Evolutionary conservation across 2,888 invertebrate genomes (phyloP).

Genomic region (Idaea dimidiata): DNA sequence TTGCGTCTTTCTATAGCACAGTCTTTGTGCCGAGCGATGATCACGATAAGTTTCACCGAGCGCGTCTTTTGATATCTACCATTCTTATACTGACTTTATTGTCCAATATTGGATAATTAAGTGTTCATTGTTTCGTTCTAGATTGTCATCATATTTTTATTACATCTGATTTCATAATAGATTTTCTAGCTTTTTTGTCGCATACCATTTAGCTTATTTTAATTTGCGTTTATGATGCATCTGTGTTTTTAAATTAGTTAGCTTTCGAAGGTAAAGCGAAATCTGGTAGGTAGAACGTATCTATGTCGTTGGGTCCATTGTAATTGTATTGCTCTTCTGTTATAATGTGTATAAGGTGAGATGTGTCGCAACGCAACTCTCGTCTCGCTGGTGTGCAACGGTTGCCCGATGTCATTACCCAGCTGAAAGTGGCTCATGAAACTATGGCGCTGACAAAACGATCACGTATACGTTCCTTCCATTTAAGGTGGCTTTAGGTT

Average conservation of each 20-base stretch:
- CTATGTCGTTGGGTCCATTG: not conserved
- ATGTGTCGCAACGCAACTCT: conserved; percentile 44
- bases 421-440: conserved; percentile 65
- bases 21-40: conserved; percentile 60
- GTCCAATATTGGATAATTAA: conserved; percentile 17
- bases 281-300: not conserved
- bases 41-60: conserved; percentile 63
- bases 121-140: not conserved
- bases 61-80: conserved; percentile 34
- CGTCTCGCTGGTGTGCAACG: conserved; percentile 36
- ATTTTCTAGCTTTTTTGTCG: not conserved
- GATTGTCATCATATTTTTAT: not conserved
- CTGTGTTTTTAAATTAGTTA: not conserved
- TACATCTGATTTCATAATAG: not conserved
- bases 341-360: conserved; percentile 16
- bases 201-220: not conserved
- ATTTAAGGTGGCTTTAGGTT: conserved; percentile 30
- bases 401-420: conserved; percentile 52
- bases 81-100: conserved; percentile 11
- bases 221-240: not conserved
- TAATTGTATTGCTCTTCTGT: not conserved
- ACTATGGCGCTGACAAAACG: conserved; percentile 61
- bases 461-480: conserved; percentile 57
- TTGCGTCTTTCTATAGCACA: conserved; percentile 51
- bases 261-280: not conserved